A percentile compares a stretch with the other conserved stretches of the same genome.
Conservation (phyloP, 2,113 vertebrate genomes). For the Trogon melanurus region DNA sequence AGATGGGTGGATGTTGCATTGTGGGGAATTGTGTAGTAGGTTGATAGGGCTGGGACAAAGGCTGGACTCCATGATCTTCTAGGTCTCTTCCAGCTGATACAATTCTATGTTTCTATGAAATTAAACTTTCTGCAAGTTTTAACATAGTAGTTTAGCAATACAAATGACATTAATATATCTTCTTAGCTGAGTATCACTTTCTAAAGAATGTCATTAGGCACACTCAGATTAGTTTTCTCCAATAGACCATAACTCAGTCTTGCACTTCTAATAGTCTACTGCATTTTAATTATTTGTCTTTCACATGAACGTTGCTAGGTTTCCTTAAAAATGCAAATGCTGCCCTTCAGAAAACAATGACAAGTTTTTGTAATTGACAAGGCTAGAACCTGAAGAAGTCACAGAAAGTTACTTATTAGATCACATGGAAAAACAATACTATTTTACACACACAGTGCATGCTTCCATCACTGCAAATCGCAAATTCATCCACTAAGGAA, state of each 20-base stretch:
- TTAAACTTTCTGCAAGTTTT: background rate
- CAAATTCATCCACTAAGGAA: background rate
- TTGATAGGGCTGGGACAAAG: no score
- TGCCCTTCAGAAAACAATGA: slow-evolving; percentile 3
- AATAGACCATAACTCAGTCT: background rate
- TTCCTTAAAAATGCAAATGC: background rate
- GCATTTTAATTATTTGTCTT: background rate
- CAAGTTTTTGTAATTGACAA: background rate
- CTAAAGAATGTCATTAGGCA: background rate
- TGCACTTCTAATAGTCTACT: background rate
- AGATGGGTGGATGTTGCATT: no score
- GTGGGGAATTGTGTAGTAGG: no score
- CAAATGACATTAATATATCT: background rate
- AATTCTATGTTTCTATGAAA: no score
- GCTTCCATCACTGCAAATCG: background rate
- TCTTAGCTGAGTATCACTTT: background rate
- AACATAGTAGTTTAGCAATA: background rate
- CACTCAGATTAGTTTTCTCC: background rate
- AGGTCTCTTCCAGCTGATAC: no score
- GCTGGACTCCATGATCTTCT: no score
- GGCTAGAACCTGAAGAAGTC: background rate
- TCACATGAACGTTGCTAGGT: background rate
- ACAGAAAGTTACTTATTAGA: background rate
- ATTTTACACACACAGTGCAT: accelerated
- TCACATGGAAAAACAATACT: background rate